Base-by-base conservation (phyloP, 2,113 vertebrate species). In the Tupaia tana region DNA sequence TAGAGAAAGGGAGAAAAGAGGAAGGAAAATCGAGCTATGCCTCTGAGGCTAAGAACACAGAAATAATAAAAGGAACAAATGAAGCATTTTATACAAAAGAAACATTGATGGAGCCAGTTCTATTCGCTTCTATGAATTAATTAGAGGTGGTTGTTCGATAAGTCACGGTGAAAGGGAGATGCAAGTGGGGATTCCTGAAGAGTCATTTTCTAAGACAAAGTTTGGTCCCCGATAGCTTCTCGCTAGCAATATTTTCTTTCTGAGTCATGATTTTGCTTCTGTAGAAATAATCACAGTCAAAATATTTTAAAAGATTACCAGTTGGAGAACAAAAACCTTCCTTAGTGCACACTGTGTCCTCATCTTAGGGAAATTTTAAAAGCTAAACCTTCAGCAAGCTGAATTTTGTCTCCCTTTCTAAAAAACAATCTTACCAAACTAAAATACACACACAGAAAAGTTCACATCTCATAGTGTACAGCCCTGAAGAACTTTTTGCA, bases 1-100 rank as follows among this genome's bases (percentile, higher is more conserved):
- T 59, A 83, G 58, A 86, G 84, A 89, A 96, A 67, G 8, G 10
- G 75, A 91, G 22, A 79, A 89, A 64, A 14, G n/a, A 11, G 8
- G 16, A 64, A 59, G 86, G 74, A 24, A 86, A 80, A 82, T 71
- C 27, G 87, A 81, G 43, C 61, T 52, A 29, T 75, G 22, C 9
- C 10, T 24, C 11, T 52, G 25, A 71, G 16, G 63, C 67, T 86
- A 92, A 96, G 43, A 29, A 54, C 18, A 67, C 0, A 0, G 88
- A 73, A 84, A 97, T 93, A 92, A 93, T 95, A 83, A 34, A 95
- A 88, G 90, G 87, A 94, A 96, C 91, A 97, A 96, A 73, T 19
- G 18, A 85, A 94, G 20, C 29, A 89, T 77, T 95, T 71, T 20
- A 82, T 52, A 67, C 4, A 75, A 29, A 95, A 87, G 31, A 85